These are phyloP conservation scores for Cetonia aurata DNA, from an alignment of 2,888 invertebrate genomes.

Conservation along the genomic window DNA sequence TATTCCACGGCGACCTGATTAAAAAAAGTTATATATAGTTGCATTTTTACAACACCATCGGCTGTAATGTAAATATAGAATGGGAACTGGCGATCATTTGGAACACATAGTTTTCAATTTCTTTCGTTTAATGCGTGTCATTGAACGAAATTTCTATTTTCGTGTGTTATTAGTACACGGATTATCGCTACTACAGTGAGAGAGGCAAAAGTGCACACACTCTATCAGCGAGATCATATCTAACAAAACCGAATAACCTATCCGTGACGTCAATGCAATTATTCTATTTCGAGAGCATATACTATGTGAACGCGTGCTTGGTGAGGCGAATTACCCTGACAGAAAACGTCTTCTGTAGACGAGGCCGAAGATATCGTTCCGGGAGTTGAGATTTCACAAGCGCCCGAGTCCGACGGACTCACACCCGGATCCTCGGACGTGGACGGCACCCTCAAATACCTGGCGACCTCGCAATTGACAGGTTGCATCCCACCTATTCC, in stretches of 20 bases:
- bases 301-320: slow-evolving; percentile 15
- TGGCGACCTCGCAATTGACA: slow-evolving; percentile 68
- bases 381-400: slow-evolving; percentile 72
- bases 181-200: slow-evolving; percentile 17
- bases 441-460: slow-evolving; percentile 69
- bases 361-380: slow-evolving; percentile 80
- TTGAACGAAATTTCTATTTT: slow-evolving; percentile 56
- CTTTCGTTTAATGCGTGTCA: slow-evolving; percentile 54
- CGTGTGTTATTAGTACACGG: slow-evolving; percentile 39
- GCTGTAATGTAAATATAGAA: slow-evolving; percentile 51
- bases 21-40: slow-evolving; percentile 45
- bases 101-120: slow-evolving; percentile 53
- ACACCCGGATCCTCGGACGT: slow-evolving; percentile 63
- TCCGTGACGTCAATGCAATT: slow-evolving; percentile 44
- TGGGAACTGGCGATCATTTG: slow-evolving; percentile 51
- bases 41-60: slow-evolving; percentile 45
- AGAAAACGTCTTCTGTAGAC: slow-evolving; percentile 76
- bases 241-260: slow-evolving; percentile 44
- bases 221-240: slow-evolving; percentile 46
- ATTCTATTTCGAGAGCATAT: slow-evolving; percentile 38
- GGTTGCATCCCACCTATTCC: slow-evolving; percentile 66
- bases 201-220: slow-evolving; percentile 42
- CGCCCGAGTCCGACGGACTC: slow-evolving; percentile 71
- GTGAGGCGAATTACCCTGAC: slow-evolving; percentile 57
- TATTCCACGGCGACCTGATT: slow-evolving; percentile 54